phyloP scores from a whole-genome alignment of 2,113 vertebrate species.

The Labrus mixtus region DNA sequence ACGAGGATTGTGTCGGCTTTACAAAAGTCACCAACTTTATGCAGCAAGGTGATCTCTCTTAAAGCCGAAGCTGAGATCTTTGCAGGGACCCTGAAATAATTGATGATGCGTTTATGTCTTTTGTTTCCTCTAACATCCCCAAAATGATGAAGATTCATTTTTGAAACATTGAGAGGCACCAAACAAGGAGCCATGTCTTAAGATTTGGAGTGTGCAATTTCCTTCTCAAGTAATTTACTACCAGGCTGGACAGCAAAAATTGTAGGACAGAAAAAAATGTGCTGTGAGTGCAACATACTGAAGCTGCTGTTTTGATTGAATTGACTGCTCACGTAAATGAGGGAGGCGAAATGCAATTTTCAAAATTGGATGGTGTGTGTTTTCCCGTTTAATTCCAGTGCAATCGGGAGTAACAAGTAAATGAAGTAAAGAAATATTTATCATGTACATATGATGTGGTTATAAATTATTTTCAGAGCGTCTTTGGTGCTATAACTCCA shows the following conservation, averaged over 20 bases:
- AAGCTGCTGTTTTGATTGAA: slow-evolving; percentile 3
- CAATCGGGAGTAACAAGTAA: neutral
- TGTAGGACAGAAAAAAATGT: neutral
- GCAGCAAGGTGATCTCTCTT: slow-evolving; percentile 25
- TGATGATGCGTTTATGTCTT: neutral
- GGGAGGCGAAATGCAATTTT: neutral
- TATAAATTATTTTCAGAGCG: neutral
- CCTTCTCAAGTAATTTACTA: slow-evolving; percentile 27
- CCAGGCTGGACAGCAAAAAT: slow-evolving; percentile 7
- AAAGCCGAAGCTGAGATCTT: neutral
- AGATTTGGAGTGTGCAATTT: slow-evolving; percentile 22
- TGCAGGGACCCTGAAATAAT: neutral
- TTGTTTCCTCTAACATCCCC: neutral
- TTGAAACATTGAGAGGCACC: neutral
- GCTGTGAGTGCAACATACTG: slow-evolving; percentile 21
- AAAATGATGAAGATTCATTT: neutral
- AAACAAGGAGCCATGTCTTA: neutral
- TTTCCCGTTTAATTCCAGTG: neutral
- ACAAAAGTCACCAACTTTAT: slow-evolving; percentile 34
- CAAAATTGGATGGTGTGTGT: neutral
- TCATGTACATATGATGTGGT: neutral
- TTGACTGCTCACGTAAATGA: slow-evolving; percentile 10
- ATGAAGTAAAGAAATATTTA: neutral
- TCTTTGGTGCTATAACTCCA: neutral
- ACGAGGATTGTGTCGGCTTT: slow-evolving; percentile 15